Conservation (phyloP, 2,888 invertebrate species). For the Petrophora chlorosata region DNA sequence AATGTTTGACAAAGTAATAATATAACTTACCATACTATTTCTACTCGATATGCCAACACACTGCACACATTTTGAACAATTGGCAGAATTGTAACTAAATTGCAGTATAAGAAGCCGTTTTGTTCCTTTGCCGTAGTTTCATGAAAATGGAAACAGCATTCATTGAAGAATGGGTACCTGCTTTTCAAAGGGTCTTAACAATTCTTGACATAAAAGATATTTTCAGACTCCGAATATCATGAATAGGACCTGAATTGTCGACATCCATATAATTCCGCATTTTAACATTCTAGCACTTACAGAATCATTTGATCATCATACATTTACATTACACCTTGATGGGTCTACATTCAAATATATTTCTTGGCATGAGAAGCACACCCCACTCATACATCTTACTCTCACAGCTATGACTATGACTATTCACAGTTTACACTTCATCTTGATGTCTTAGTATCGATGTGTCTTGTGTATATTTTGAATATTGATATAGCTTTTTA, state of each 20-base stretch:
- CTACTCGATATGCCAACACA: constrained; percentile 71
- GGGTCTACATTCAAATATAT: constrained; percentile 68
- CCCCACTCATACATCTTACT: constrained; percentile 42
- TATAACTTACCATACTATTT: constrained; percentile 43
- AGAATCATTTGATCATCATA: constrained; percentile 32
- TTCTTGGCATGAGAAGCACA: constrained; percentile 59
- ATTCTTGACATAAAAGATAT: background rate
- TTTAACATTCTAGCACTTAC: constrained; percentile 19
- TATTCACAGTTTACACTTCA: constrained; percentile 39
- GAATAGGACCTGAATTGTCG: constrained; percentile 25
- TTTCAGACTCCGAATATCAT: background rate
- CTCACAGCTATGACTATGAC: constrained; percentile 45
- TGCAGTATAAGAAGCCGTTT: constrained; percentile 18
- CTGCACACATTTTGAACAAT: constrained; percentile 71
- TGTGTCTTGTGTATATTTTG: constrained; percentile 41
- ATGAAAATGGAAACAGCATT: constrained; percentile 17
- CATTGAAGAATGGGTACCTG: constrained; percentile 11
- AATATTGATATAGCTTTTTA: constrained; percentile 45
- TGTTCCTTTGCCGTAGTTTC: constrained; percentile 30
- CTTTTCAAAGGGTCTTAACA: background rate
- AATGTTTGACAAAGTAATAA: constrained; percentile 27
- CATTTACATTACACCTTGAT: constrained; percentile 68
- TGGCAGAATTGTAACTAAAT: constrained; percentile 43
- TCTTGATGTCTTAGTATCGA: constrained; percentile 37
- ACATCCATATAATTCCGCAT: constrained; percentile 36